Evolutionary conservation across 35 echinoderm and acorn worm genomes (phyloP).

Genomic region (Holothuria glaberrima): DNA sequence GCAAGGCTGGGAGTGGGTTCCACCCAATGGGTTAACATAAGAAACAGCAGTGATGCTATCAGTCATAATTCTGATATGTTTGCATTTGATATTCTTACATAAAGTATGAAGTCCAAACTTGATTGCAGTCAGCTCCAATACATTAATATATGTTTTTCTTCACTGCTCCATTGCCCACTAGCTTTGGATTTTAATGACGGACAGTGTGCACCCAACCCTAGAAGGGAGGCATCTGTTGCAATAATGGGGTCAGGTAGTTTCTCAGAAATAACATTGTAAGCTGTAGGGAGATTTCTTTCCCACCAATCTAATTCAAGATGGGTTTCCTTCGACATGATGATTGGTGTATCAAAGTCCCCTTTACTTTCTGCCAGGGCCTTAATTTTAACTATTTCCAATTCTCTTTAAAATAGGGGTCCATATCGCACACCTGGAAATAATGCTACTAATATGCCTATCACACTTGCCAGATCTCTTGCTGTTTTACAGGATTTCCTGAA

Average conservation of each 20-base stretch:
- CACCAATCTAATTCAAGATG: slow-evolving; percentile 42
- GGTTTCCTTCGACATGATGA: slow-evolving; percentile 11
- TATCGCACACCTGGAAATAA: slow-evolving; percentile 25
- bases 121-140: neutral
- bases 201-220: slow-evolving; percentile 34
- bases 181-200: neutral
- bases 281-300: neutral
- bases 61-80: slow-evolving; percentile 8
- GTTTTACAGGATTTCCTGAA: slow-evolving; percentile 25
- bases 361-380: too few species aligned
- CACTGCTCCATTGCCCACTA: neutral
- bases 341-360: too few species aligned
- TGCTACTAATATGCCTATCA: slow-evolving; percentile 20
- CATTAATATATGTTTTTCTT: neutral
- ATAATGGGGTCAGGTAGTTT: slow-evolving; percentile 13
- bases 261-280: neutral
- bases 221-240: slow-evolving; percentile 40
- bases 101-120: slow-evolving; percentile 5
- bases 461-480: neutral
- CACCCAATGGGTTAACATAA: slow-evolving; percentile 48
- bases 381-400: too few species aligned
- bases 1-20: slow-evolving; percentile 9
- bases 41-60: slow-evolving; percentile 57
- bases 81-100: neutral
- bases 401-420: slow-evolving; percentile 49